A percentile compares a stretch with the other conserved stretches of the same genome.
Conservation (phyloP, 2,888 invertebrate genomes). For the Scaptomyza cyrtandrae region DNA sequence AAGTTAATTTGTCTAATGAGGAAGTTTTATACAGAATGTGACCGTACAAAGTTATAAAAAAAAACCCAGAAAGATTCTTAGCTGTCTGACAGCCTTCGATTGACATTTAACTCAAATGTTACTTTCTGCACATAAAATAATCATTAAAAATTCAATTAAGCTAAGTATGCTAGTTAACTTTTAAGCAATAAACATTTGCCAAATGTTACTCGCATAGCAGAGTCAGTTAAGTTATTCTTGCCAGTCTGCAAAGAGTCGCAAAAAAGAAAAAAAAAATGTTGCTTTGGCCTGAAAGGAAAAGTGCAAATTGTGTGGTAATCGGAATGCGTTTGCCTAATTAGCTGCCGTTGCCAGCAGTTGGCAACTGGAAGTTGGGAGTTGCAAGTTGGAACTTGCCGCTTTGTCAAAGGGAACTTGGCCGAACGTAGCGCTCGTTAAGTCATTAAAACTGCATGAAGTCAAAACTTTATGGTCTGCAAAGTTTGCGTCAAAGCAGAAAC, state of each 20-base stretch:
- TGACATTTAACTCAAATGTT: no score
- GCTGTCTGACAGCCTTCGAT: no score
- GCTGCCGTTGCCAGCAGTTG: slow-evolving; percentile 53
- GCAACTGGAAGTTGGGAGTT: slow-evolving; percentile 25
- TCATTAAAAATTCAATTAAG: no score
- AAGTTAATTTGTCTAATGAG: no score
- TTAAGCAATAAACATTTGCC: not conserved
- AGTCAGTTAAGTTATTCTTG: not conserved
- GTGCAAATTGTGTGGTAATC: slow-evolving; percentile 75
- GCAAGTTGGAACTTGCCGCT: slow-evolving; percentile 29
- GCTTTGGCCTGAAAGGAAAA: slow-evolving; percentile 57
- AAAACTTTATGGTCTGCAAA: slow-evolving; percentile 81
- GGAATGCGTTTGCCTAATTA: slow-evolving; percentile 73
- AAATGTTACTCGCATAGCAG: slow-evolving; percentile 5
- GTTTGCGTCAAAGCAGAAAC: slow-evolving; percentile 72
- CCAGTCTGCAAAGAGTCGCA: no score
- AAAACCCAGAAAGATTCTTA: no score
- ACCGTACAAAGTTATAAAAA: no score
- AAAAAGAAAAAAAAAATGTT: slow-evolving; percentile 24
- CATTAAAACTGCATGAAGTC: slow-evolving; percentile 82
- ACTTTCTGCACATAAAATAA: no score
- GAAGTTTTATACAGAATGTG: no score
- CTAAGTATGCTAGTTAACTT: not conserved
- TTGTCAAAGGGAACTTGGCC: slow-evolving; percentile 67
- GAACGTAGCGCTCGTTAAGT: slow-evolving; percentile 73